Evolutionary conservation across 2,113 vertebrate genomes (phyloP).

Genomic region (Thymallus thymallus): DNA sequence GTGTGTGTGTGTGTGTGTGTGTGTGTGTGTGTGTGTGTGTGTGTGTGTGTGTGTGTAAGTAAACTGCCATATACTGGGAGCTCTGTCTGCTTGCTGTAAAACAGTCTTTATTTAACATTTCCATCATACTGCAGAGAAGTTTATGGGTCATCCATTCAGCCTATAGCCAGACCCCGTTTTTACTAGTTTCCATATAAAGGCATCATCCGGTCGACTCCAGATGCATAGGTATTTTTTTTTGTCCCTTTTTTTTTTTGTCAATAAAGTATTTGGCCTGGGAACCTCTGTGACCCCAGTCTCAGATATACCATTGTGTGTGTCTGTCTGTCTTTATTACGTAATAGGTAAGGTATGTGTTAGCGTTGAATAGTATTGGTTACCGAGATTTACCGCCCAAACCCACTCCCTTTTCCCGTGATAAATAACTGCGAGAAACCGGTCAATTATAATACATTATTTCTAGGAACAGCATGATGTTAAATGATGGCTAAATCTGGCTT

Average conservation of each 20-base stretch:
- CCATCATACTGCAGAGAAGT: slow-evolving; percentile 27
- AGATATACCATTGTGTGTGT: background rate
- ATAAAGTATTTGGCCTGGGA: slow-evolving; percentile 24
- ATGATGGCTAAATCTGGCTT: too few relatives aligned
- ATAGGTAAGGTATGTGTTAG: too few relatives aligned
- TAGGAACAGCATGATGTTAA: too few relatives aligned
- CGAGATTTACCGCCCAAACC: too few relatives aligned
- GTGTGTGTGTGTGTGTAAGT: slow-evolving; percentile 11
- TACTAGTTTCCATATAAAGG: slow-evolving; percentile 71
- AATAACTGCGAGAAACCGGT: too few relatives aligned
- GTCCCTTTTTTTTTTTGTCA: background rate
- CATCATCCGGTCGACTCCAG: slow-evolving; percentile 61
- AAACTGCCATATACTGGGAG: background rate
- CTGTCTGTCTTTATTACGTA: too few relatives aligned
- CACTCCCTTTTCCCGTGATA: too few relatives aligned
- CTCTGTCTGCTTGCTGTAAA: slow-evolving; percentile 2
- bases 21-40: too few relatives aligned
- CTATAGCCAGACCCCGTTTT: slow-evolving; percentile 35
- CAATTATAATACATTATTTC: too few relatives aligned
- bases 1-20: background rate
- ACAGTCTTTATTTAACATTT: slow-evolving; percentile 50
- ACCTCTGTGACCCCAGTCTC: slow-evolving; percentile 1
- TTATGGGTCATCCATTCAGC: slow-evolving; percentile 30
- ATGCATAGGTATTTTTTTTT: slow-evolving; percentile 62
- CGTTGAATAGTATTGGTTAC: too few relatives aligned